These are phyloP conservation scores for Ceratitis capitata DNA, from an alignment of 1,140 invertebrate genomes.

Conservation along the genomic window DNA sequence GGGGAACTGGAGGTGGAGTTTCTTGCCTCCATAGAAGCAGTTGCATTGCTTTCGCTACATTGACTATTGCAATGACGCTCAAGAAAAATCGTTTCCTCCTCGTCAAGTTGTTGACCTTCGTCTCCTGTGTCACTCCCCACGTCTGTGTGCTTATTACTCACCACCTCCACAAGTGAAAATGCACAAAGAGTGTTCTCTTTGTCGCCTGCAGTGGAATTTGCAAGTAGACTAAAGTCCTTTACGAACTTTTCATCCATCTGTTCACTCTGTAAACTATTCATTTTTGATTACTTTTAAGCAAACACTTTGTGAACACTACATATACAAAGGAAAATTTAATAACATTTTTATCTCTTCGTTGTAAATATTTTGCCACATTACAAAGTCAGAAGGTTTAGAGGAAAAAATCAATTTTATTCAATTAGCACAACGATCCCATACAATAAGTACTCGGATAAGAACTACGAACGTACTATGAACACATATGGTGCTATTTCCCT, in stretches of 20 bases:
- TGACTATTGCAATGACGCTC: conserved; percentile 14
- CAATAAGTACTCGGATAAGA: conserved; percentile 23
- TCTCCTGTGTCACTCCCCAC: background rate
- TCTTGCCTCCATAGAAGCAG: conserved; percentile 1
- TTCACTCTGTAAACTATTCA: conserved; percentile 42
- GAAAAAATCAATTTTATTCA: conserved; percentile 44
- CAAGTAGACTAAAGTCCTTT: conserved; percentile 26
- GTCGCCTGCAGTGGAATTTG: conserved; percentile 27
- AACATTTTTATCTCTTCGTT: background rate
- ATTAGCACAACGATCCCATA: background rate
- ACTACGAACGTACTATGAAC: background rate
- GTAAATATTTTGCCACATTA: conserved; percentile 10
- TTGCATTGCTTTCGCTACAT: conserved; percentile 27
- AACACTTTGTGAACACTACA: background rate
- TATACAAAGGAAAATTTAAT: background rate
- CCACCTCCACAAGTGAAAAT: conserved; percentile 6
- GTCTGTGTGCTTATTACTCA: conserved; percentile 4
- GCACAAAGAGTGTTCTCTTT: conserved; percentile 18
- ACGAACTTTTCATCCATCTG: conserved; percentile 41
- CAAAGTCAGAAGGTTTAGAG: background rate
- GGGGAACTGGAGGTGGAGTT: background rate
- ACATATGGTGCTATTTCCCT: background rate
- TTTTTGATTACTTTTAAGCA: background rate
- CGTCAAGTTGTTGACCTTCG: conserved; percentile 34
- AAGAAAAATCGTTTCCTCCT: conserved; percentile 17